Evolutionary conservation across 2,888 invertebrate genomes (phyloP), one percentile per base, ranked within the genome.

Genomic region (Caenorhabditis plicata): DNA sequence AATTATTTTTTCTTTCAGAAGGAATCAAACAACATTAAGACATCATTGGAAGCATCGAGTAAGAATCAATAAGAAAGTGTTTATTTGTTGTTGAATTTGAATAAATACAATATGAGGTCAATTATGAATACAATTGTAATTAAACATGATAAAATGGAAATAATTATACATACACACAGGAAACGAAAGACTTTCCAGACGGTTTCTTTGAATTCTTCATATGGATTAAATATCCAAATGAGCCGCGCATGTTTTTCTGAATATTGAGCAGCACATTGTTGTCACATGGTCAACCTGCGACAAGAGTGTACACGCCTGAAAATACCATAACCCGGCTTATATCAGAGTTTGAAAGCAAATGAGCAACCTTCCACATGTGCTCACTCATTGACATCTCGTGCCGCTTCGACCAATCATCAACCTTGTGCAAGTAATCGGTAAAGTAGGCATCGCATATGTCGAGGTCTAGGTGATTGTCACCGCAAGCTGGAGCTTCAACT

Each of bases 201-300:
- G n/a, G n/a, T n/a, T n/a, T n/a, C n/a, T n/a, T n/a, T n/a, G n/a
- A n/a, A n/a, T n/a, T n/a, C n/a, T n/a, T n/a, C n/a, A n/a, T n/a
- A n/a, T n/a, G n/a, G n/a, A 5, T 32, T 22, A 60, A 3, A 50
- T 17, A 32, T 23, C 19, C 43, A 61, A 45, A 51, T 55, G 44
- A 17, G 55, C 44, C 41, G 61, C 55, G 55, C 61, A 61, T 25
- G 61, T 61, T 43, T 47, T 55, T 23, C 61, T 41, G 63, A 60
- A 71, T 17, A 67, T 58, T n/a, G 62, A 60, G 46, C 72, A 72
- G 50, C 72, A 72, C 68, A 72, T 66, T 27, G 67, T 64, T 11
- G 72, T 65, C 13, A 72, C 72, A 41, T 72, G 64, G 51, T 70
- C 60, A 9, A 72, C 72, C 43, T 68, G 51, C 5, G 64, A 56